These are phyloP conservation scores for Yasuhikotakia modesta DNA, from an alignment of 2,797 vertebrate species.

Conservation along the genomic window DNA sequence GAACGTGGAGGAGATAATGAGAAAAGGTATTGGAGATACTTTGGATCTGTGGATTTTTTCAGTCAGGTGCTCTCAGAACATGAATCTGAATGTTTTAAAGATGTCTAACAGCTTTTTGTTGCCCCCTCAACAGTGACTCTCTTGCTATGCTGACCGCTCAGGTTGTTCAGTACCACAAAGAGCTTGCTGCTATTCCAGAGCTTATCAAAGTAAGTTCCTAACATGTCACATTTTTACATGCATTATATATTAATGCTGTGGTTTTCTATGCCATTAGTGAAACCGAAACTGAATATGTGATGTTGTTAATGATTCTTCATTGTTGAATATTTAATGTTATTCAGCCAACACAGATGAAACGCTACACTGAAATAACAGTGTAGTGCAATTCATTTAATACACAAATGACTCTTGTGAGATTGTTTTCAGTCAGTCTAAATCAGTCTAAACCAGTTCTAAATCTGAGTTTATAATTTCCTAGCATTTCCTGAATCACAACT, in stretches of 20 bases:
- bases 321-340: too few species aligned
- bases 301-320: too few species aligned
- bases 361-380: too few species aligned
- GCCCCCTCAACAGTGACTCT: slow-evolving; percentile 65
- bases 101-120: slow-evolving; percentile 7
- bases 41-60: background rate
- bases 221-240: background rate
- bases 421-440: too few species aligned
- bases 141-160: slow-evolving; percentile 81
- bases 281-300: too few species aligned
- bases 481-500: too few species aligned
- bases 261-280: background rate
- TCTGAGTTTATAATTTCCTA: too few species aligned
- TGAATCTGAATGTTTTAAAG: background rate
- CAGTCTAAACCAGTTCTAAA: too few species aligned
- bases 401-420: too few species aligned
- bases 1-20: slow-evolving; percentile 36
- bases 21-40: slow-evolving; percentile 54
- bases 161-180: slow-evolving; percentile 71
- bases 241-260: background rate
- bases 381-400: too few species aligned
- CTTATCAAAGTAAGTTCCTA: slow-evolving; percentile 80
- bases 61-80: too few species aligned
- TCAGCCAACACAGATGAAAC: too few species aligned
- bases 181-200: slow-evolving; percentile 80